Percentiles rank a stretch among this genome's conserved stretches.
Conservation (phyloP, 23 tunicate species). For the Halocynthia aurantium region DNA sequence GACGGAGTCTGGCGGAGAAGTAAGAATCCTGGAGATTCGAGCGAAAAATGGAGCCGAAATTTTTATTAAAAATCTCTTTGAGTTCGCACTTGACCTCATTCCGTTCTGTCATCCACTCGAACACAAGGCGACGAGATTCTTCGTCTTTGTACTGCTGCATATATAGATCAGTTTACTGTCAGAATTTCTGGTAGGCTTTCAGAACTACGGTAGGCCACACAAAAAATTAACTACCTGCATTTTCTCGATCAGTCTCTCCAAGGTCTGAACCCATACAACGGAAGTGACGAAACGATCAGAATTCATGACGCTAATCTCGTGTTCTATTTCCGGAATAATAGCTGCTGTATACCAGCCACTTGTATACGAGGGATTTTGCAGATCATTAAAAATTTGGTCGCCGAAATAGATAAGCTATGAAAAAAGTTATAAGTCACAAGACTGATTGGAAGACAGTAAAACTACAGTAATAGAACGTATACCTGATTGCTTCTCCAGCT, state of each 20-base stretch:
- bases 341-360: constrained; percentile 98
- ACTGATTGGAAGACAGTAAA: background rate
- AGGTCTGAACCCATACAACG: constrained; percentile 72
- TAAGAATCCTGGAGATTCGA: constrained; percentile 63
- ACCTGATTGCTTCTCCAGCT: constrained; percentile 61
- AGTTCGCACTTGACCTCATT: constrained; percentile 39
- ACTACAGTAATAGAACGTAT: background rate
- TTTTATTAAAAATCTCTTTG: constrained; percentile 71
- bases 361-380: constrained; percentile 47
- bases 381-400: constrained; percentile 87
- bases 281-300: constrained; percentile 29
- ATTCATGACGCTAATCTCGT: constrained; percentile 74
- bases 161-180: background rate
- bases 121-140: constrained; percentile 51
- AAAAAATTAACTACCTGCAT: constrained; percentile 54
- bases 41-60: constrained; percentile 95
- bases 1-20: constrained; percentile 66
- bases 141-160: constrained; percentile 55
- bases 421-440: background rate
- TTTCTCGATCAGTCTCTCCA: constrained; percentile 69
- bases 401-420: constrained; percentile 76
- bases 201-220: background rate
- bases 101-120: constrained; percentile 69
- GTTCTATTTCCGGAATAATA: constrained; percentile 80
- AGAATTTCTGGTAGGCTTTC: background rate